Conservation (phyloP, 1,140 invertebrate genomes). For the Adelges cooleyi region DNA sequence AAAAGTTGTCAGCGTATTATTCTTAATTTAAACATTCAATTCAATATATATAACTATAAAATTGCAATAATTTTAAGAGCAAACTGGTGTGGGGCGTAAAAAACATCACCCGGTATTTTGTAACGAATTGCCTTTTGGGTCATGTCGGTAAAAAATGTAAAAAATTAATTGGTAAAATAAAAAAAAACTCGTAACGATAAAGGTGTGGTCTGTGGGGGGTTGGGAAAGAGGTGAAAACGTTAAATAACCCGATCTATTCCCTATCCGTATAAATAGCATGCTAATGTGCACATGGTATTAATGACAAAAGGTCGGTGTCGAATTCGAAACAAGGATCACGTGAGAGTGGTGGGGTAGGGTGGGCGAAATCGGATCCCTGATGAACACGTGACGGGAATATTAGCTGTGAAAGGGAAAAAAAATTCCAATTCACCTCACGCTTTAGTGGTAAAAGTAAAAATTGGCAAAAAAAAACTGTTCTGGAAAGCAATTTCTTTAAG, state of each 20-base stretch:
- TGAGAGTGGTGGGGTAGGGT: not conserved
- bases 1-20: too few relatives aligned
- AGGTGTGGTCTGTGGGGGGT: too few relatives aligned
- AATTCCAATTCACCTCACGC: conserved; percentile 15
- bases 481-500: conserved; percentile 17
- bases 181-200: too few relatives aligned
- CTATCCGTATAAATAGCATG: not conserved
- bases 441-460: conserved; percentile 14
- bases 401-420: not conserved
- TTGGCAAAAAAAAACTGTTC: conserved; percentile 1
- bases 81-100: too few relatives aligned
- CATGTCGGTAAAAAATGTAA: too few relatives aligned
- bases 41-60: too few relatives aligned
- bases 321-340: not conserved
- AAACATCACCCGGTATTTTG: too few relatives aligned
- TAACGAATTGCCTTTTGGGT: too few relatives aligned
- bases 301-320: conserved; percentile 21
- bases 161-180: too few relatives aligned
- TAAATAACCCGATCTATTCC: not conserved
- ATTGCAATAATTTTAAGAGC: too few relatives aligned
- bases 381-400: conserved; percentile 22
- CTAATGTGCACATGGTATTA: conserved; percentile 3
- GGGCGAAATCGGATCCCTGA: conserved; percentile 20
- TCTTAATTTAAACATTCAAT: too few relatives aligned
- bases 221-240: too few relatives aligned